Percentiles rank a stretch among this genome's conserved stretches.
These are phyloP conservation scores for Tolmerus cingulatus DNA, from an alignment of 2,888 invertebrate genomes.

Conservation along the genomic window DNA sequence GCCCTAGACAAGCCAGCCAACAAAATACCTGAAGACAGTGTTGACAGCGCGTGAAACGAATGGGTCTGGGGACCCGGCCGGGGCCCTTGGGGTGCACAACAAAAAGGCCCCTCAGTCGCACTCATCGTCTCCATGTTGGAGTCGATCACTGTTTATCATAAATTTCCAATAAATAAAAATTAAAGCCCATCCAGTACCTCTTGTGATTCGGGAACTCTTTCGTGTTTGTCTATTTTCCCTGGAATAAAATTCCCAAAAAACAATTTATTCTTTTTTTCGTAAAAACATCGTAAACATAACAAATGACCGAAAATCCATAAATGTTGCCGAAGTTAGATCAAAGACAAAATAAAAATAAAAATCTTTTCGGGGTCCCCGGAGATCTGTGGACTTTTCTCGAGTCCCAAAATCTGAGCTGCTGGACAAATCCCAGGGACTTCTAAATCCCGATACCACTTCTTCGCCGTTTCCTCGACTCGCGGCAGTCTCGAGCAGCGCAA, in stretches of 20 bases:
- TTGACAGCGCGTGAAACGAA: conserved; percentile 27
- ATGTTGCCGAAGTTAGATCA: conserved; percentile 30
- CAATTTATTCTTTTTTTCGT: neutral
- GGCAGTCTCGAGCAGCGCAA: neutral
- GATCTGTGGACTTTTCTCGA: neutral
- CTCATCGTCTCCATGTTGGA: conserved; percentile 7
- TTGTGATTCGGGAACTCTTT: neutral
- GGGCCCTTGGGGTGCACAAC: neutral
- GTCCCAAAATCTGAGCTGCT: neutral
- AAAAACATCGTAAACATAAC: conserved; percentile 36
- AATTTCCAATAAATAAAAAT: conserved; percentile 39
- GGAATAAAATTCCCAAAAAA: neutral
- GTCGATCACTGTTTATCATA: conserved; percentile 29
- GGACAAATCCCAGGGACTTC: neutral
- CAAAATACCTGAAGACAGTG: conserved; percentile 4
- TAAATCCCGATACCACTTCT: neutral
- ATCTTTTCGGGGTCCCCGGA: neutral
- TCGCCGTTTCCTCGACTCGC: neutral
- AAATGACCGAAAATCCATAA: conserved; percentile 37
- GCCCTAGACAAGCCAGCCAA: neutral
- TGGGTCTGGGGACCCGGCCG: neutral
- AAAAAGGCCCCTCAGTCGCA: conserved; percentile 17
- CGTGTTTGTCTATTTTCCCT: neutral
- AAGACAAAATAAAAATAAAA: conserved; percentile 21
- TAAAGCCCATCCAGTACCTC: neutral